Percentiles rank a stretch among this genome's conserved stretches.
phyloP scores from a whole-genome alignment of 1,140 invertebrate genomes.

The Bombus huntii region DNA sequence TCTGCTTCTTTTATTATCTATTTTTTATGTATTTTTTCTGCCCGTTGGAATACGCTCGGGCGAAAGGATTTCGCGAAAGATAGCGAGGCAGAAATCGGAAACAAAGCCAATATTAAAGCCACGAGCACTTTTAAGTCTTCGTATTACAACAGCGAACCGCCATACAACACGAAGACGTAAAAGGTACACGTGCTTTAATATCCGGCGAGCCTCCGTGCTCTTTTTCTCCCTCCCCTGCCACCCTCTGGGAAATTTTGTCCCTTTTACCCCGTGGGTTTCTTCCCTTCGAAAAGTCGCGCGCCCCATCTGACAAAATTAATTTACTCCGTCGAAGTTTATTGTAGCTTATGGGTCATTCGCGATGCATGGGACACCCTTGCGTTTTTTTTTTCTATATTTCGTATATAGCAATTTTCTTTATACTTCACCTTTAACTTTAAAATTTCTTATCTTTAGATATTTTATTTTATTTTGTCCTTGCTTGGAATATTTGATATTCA shows the following conservation, averaged over 20 bases:
- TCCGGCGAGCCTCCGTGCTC: not conserved
- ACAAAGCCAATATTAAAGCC: conserved; percentile 52
- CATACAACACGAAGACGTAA: conserved; percentile 28
- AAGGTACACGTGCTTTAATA: conserved; percentile 42
- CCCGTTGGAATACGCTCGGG: not conserved
- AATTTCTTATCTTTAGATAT: too few relatives aligned
- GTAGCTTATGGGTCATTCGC: not conserved
- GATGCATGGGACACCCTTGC: too few relatives aligned
- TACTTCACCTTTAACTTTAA: too few relatives aligned
- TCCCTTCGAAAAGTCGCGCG: not conserved
- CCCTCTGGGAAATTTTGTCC: not conserved
- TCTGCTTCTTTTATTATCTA: not conserved
- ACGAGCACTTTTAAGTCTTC: conserved; percentile 43
- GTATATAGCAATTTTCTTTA: not conserved
- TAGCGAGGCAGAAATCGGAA: conserved; percentile 34
- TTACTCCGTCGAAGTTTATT: not conserved
- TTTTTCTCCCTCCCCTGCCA: not conserved
- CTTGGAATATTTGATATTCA: too few relatives aligned
- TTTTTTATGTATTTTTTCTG: not conserved
- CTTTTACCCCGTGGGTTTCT: not conserved
- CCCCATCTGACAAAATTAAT: not conserved
- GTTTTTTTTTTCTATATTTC: not conserved
- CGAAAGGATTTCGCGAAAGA: conserved; percentile 22
- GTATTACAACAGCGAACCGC: conserved; percentile 6
- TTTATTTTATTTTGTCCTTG: too few relatives aligned